Evolutionary conservation across 2,113 vertebrate species (phyloP).

Genomic region (Platycercus adscitus): DNA sequence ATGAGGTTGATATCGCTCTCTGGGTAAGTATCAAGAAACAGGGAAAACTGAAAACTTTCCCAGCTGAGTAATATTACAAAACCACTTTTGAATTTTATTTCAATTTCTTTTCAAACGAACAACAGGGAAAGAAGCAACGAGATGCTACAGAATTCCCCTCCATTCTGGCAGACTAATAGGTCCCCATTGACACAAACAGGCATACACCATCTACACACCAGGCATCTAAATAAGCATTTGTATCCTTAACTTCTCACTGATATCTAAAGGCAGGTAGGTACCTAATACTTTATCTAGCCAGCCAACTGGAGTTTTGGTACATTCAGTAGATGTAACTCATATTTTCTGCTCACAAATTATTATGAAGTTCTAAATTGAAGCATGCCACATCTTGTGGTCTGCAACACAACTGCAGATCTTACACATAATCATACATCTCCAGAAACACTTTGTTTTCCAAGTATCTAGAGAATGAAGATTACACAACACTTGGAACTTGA

Average conservation of each 20-base stretch:
- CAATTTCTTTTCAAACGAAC: neutral
- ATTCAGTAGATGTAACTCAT: neutral
- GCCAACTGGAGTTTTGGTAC: neutral
- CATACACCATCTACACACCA: neutral
- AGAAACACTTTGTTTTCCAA: conserved; percentile 4
- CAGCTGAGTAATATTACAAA: neutral
- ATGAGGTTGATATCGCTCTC: neutral
- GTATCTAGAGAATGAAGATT: conserved; percentile 19
- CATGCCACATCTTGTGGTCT: neutral
- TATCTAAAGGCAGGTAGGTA: neutral
- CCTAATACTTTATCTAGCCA: neutral
- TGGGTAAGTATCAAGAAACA: neutral
- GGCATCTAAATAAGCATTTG: neutral
- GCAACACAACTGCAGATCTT: neutral
- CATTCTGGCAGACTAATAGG: neutral
- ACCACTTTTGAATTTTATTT: neutral
- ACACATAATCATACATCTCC: neutral
- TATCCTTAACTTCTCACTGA: neutral
- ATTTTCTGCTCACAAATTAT: neutral
- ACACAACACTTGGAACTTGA: conserved; percentile 23
- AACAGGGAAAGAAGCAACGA: neutral
- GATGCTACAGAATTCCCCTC: neutral
- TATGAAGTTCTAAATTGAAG: neutral
- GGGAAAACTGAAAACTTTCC: neutral
- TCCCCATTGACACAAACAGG: neutral